Percentiles rank a stretch among this genome's conserved stretches.
These are phyloP conservation scores for Acleris cristana DNA, from an alignment of 2,888 invertebrate species.

Conservation along the genomic window DNA sequence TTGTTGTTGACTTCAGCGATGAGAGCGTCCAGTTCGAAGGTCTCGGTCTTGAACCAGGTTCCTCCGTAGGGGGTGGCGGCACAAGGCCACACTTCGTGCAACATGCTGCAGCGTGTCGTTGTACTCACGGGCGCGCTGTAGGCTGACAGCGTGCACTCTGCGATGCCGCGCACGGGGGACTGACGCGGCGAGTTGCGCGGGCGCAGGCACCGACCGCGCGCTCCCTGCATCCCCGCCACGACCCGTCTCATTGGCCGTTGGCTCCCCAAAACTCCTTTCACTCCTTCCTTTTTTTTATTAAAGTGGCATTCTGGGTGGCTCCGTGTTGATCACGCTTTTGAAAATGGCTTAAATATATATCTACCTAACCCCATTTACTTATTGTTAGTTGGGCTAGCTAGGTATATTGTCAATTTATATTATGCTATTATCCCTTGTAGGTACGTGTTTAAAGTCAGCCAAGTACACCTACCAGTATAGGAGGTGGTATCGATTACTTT, in stretches of 20 bases:
- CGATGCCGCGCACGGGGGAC: conserved; percentile 24
- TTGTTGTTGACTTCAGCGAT: conserved; percentile 73
- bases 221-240: conserved; percentile 44
- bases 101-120: conserved; percentile 54
- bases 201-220: conserved; percentile 44
- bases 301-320: conserved; percentile 33
- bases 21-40: conserved; percentile 67
- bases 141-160: conserved; percentile 18
- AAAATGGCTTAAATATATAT: neutral
- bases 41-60: conserved; percentile 61
- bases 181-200: conserved; percentile 41
- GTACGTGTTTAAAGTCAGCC: too few species aligned
- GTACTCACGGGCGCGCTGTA: conserved; percentile 29
- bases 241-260: conserved; percentile 43
- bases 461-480: too few species aligned
- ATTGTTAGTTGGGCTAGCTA: neutral
- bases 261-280: conserved; percentile 27
- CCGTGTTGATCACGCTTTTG: conserved; percentile 4
- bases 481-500: too few species aligned
- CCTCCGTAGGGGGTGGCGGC: conserved; percentile 37
- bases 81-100: conserved; percentile 70
- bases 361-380: neutral
- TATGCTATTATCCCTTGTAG: too few species aligned
- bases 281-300: too few species aligned
- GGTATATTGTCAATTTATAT: neutral